A percentile compares a stretch with the other conserved stretches of the same genome.
These are phyloP conservation scores for Halcyon chelicuti DNA, from an alignment of 2,797 vertebrate species.

Conservation along the genomic window DNA sequence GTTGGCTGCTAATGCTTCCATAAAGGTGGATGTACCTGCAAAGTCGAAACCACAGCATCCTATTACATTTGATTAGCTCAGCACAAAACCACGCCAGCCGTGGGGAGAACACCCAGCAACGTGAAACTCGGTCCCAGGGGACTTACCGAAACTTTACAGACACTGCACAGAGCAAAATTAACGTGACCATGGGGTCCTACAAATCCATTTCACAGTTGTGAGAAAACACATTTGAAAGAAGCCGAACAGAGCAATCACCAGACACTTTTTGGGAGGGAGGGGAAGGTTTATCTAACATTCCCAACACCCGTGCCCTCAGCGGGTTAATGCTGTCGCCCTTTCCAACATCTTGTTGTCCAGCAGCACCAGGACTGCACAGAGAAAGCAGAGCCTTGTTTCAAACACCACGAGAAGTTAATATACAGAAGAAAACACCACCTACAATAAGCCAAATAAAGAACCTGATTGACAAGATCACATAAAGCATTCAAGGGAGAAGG, in stretches of 20 bases:
- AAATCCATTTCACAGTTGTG: not conserved
- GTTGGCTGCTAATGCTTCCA: conserved; percentile 88
- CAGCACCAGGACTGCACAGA: not conserved
- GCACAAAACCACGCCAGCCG: not conserved
- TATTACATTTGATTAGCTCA: not conserved
- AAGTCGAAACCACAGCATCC: conserved; percentile 28
- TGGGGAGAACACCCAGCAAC: not conserved
- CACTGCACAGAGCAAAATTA: not conserved
- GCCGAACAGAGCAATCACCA: not conserved
- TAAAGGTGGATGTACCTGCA: conserved; percentile 84
- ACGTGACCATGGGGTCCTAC: not conserved
- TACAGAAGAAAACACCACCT: not conserved
- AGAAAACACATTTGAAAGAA: not conserved
- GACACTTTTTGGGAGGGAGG: not conserved
- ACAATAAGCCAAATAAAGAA: not conserved
- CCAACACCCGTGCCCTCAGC: not conserved
- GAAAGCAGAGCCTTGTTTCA: not conserved
- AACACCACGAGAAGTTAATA: not conserved
- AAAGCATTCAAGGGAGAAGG: not conserved
- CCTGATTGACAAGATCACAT: not conserved
- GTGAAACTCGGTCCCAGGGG: not conserved
- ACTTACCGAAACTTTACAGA: not conserved
- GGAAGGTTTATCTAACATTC: not conserved
- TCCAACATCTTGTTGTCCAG: not conserved
- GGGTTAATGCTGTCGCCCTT: not conserved